phyloP scores from a whole-genome alignment of 2,113 vertebrate species.

The Chloroceryle aenea region DNA sequence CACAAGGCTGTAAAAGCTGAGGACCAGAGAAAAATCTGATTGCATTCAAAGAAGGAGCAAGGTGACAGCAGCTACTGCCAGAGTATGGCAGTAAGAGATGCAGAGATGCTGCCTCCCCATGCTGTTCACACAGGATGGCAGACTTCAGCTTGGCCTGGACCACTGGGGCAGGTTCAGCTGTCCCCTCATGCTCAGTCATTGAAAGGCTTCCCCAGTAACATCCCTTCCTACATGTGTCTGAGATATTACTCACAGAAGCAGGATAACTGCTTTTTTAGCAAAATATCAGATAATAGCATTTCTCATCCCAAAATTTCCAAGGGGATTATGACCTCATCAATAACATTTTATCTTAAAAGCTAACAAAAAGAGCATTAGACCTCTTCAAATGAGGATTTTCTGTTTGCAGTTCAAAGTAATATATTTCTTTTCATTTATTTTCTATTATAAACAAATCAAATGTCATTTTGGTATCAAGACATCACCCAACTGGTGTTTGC shows the following conservation, averaged over 20 bases:
- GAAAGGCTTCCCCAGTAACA: not conserved
- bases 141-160: not conserved
- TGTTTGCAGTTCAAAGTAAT: not conserved
- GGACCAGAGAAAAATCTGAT: not conserved
- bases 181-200: not conserved
- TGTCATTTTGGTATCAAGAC: not conserved
- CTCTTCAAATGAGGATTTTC: not conserved
- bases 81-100: not conserved
- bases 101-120: fast-evolving
- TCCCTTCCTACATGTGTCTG: not conserved
- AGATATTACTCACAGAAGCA: not conserved
- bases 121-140: not conserved
- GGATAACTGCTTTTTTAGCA: not conserved
- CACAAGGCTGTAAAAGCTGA: not conserved
- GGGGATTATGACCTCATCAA: not conserved
- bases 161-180: not conserved
- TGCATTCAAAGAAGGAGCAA: not conserved
- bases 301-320: not conserved
- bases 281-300: not conserved
- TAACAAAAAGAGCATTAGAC: not conserved
- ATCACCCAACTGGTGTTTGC: not conserved
- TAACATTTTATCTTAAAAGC: not conserved
- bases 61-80: not conserved
- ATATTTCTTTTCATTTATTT: not conserved
- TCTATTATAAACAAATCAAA: not conserved